Percentiles rank a stretch among this genome's conserved stretches.
phyloP scores from a whole-genome alignment of 2,888 invertebrate genomes.

The Epicampocera succincta region DNA sequence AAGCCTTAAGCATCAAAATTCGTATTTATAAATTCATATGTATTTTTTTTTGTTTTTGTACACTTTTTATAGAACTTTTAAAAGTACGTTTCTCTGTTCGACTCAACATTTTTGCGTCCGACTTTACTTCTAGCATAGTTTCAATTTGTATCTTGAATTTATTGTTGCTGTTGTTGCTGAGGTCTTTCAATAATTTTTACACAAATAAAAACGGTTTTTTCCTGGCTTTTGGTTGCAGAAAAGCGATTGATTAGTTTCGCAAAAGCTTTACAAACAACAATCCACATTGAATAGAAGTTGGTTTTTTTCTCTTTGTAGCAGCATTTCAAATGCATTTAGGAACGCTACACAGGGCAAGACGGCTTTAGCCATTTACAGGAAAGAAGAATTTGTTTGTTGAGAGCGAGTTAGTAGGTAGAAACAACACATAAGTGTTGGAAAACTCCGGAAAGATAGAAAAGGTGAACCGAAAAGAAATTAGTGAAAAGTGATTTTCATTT shows the following conservation, averaged over 20 bases:
- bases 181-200: constrained; percentile 10
- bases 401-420: too few species aligned
- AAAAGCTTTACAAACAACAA: constrained; percentile 46
- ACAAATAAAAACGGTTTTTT: constrained; percentile 16
- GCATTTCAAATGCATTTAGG: constrained; percentile 3
- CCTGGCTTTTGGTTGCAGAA: neutral
- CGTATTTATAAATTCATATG: neutral
- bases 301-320: neutral
- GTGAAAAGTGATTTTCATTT: too few species aligned
- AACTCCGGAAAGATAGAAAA: too few species aligned
- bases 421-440: too few species aligned
- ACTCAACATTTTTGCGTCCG: neutral
- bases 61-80: neutral
- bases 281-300: constrained; percentile 23
- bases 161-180: constrained; percentile 13
- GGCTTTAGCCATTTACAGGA: too few species aligned
- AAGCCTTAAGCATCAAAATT: constrained; percentile 22
- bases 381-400: too few species aligned
- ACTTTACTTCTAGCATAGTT: constrained; percentile 11
- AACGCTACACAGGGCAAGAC: neutral
- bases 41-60: neutral
- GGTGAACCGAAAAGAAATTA: too few species aligned
- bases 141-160: constrained; percentile 18
- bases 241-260: constrained; percentile 63
- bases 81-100: neutral